Evolutionary conservation across 2,797 vertebrate species (phyloP).

Genomic region (Margarornis squamiger): DNA sequence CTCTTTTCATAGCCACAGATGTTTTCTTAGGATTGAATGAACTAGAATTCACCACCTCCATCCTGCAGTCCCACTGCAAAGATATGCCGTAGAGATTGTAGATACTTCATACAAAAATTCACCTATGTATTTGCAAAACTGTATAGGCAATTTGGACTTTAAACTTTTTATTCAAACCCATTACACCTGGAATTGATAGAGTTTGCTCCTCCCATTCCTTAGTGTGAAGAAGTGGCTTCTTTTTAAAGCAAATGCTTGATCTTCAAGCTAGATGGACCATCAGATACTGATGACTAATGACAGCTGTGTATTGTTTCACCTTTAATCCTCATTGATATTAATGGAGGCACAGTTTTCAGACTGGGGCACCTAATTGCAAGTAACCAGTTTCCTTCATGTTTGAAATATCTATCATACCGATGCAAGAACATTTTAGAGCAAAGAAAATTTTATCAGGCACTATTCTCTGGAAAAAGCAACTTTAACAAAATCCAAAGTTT

Average conservation of each 20-base stretch:
- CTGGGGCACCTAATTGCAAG: not conserved
- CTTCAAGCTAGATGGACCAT: not conserved
- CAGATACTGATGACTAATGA: not conserved
- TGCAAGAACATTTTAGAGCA: not conserved
- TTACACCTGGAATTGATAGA: not conserved
- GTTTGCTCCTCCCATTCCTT: not conserved
- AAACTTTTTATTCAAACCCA: not conserved
- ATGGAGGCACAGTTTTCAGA: not conserved
- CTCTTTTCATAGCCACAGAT: not conserved
- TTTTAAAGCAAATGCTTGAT: slow-evolving; percentile 11
- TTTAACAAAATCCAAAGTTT: not conserved
- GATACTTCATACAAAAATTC: not conserved
- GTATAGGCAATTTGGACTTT: not conserved
- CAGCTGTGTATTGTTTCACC: not conserved
- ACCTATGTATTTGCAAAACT: not conserved
- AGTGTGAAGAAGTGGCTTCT: not conserved
- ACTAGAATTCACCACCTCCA: not conserved
- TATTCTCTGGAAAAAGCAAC: not conserved
- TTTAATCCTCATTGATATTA: not conserved
- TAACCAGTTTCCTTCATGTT: not conserved
- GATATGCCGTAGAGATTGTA: not conserved
- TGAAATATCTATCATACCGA: not conserved
- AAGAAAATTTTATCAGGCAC: not conserved
- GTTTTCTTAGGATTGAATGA: not conserved
- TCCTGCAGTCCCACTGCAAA: not conserved